Percentiles rank a stretch among this genome's conserved stretches.
Evolutionary conservation across 2,888 invertebrate species (phyloP).

Genomic region (Mythimna albipuncta): DNA sequence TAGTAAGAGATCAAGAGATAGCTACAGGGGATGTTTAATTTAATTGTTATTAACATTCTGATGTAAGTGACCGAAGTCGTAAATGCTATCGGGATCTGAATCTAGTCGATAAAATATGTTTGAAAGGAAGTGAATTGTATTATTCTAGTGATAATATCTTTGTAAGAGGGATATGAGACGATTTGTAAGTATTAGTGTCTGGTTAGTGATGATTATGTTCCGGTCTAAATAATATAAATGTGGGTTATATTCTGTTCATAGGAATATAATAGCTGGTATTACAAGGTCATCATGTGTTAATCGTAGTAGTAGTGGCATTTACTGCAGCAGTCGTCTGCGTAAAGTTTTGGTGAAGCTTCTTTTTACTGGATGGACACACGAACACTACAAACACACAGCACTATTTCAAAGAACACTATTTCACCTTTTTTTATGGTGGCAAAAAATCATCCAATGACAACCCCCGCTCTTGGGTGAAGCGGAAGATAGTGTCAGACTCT

Average conservation of each 20-base stretch:
- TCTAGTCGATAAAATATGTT: conserved; percentile 41
- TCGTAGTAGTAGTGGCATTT: neutral
- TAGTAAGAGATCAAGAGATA: conserved; percentile 50
- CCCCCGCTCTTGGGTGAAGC: no score
- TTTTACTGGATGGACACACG: no score
- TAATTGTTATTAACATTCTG: conserved; percentile 65
- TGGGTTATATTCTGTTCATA: neutral
- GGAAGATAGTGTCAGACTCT: no score
- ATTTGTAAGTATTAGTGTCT: conserved; percentile 25
- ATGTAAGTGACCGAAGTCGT: conserved; percentile 45
- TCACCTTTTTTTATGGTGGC: no score
- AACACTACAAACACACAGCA: no score
- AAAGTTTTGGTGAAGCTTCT: no score
- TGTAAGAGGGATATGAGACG: conserved; percentile 9
- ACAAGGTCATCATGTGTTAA: neutral
- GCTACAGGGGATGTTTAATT: conserved; percentile 60
- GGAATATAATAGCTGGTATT: neutral
- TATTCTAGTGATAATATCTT: conserved; percentile 26
- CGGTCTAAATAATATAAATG: neutral
- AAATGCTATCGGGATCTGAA: conserved; percentile 47
- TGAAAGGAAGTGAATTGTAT: conserved; percentile 35
- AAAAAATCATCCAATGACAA: no score
- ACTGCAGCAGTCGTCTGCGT: neutral
- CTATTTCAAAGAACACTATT: no score
- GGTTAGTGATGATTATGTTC: conserved; percentile 1